Evolutionary conservation across 1,140 invertebrate species (phyloP).

Genomic region (Drosophila repletoides): DNA sequence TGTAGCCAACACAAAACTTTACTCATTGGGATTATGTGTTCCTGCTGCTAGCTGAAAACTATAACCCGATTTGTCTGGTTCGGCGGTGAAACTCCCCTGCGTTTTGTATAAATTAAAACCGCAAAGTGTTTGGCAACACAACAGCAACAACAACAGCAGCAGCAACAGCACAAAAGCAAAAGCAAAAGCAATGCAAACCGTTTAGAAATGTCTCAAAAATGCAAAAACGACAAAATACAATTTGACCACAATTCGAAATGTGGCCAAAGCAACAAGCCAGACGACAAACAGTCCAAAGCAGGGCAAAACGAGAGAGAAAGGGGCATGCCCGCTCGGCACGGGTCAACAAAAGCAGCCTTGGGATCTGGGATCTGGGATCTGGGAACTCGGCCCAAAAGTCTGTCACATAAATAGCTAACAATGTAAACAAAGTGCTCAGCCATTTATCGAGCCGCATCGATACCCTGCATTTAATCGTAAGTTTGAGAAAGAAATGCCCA

Average conservation of each 20-base stretch:
- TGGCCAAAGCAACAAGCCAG: constrained; percentile 36
- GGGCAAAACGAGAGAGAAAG: neutral
- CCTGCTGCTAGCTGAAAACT: constrained; percentile 22
- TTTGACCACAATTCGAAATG: constrained; percentile 69
- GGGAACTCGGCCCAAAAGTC: neutral
- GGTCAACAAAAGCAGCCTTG: neutral
- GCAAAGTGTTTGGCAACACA: constrained; percentile 65
- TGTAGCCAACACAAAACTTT: constrained; percentile 52
- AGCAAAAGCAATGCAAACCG: constrained; percentile 14
- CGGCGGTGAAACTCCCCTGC: constrained; percentile 2
- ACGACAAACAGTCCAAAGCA: neutral
- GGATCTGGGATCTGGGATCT: too few species aligned
- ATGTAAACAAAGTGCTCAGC: constrained; percentile 54
- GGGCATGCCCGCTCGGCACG: neutral
- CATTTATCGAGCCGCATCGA: constrained; percentile 23
- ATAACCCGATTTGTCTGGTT: constrained; percentile 59
- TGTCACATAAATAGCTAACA: constrained; percentile 43
- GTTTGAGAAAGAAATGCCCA: too few species aligned
- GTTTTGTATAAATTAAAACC: constrained; percentile 55
- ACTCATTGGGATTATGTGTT: constrained; percentile 52
- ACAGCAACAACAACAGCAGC: constrained; percentile 38
- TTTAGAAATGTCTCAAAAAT: constrained; percentile 34
- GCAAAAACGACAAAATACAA: constrained; percentile 53
- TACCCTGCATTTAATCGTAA: too few species aligned
- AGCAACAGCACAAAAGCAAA: constrained; percentile 31